Evolutionary conservation across 64 coral and sea anemone species (phyloP).

Genomic region (Actinia equina): DNA sequence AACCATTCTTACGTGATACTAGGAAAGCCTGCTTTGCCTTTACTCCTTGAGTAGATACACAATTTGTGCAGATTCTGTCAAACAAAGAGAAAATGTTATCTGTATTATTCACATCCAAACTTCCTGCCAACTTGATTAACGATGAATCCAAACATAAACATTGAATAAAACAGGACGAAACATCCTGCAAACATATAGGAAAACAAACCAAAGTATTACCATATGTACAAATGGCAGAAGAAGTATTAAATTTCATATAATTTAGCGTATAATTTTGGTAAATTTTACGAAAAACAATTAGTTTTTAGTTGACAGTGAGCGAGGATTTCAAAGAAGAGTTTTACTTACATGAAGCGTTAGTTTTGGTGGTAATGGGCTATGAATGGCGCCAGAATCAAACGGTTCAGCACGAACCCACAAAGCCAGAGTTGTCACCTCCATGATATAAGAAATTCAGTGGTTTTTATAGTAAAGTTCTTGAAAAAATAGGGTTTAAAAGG

Average conservation of each 20-base stretch:
- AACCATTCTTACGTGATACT: constrained; percentile 57
- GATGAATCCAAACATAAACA: background rate
- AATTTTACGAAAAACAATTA: background rate
- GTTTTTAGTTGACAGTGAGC: background rate
- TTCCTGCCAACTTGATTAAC: background rate
- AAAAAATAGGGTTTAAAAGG: background rate
- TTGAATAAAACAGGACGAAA: background rate
- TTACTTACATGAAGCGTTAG: constrained; percentile 79
- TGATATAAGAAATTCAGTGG: background rate
- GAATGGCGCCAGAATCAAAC: constrained; percentile 95
- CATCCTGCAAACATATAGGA: background rate
- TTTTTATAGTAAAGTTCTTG: background rate
- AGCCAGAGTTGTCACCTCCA: constrained; percentile 43
- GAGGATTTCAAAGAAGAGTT: background rate
- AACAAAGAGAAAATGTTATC: background rate
- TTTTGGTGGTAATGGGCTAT: constrained; percentile 88
- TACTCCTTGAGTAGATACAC: constrained; percentile 84
- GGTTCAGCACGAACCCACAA: constrained; percentile 94
- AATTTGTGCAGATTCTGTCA: constrained; percentile 88
- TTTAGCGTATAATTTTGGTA: background rate
- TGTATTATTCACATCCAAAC: background rate
- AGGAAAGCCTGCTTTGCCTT: constrained; percentile 89
- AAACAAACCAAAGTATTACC: background rate
- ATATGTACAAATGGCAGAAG: background rate
- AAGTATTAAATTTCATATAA: background rate